These are phyloP conservation scores for Mythimna loreyi DNA, from an alignment of 2,888 invertebrate genomes.

Conservation along the genomic window DNA sequence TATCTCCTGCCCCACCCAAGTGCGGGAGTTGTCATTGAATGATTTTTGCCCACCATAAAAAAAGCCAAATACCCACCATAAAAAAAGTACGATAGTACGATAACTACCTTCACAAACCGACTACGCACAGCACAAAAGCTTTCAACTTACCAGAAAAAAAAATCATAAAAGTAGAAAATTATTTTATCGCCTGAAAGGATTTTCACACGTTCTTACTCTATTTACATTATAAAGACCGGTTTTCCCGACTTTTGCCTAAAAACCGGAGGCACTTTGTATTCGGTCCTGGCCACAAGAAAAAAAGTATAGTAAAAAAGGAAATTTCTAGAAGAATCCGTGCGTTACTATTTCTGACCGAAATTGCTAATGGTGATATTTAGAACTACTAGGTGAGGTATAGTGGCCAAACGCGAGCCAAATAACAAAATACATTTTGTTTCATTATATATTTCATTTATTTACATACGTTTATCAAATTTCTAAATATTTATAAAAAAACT, in stretches of 20 bases:
- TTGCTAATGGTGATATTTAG: too few species aligned
- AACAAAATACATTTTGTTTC: too few species aligned
- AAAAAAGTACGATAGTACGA: not conserved
- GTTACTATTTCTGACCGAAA: constrained; percentile 38
- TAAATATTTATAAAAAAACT: too few species aligned
- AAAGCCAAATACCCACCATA: constrained; percentile 3
- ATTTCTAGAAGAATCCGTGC: constrained; percentile 46
- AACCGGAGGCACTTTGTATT: constrained; percentile 48
- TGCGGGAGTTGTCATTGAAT: too few species aligned
- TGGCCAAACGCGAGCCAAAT: too few species aligned
- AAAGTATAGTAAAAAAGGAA: constrained; percentile 11
- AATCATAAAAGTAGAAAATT: constrained; percentile 30
- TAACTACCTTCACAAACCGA: constrained; percentile 20
- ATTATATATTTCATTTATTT: too few species aligned
- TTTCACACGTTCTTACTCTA: constrained; percentile 42
- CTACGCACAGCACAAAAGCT: constrained; percentile 26
- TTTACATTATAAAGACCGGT: constrained; percentile 58
- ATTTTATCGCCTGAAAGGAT: constrained; percentile 44
- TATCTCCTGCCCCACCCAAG: too few species aligned
- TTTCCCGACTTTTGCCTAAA: constrained; percentile 26
- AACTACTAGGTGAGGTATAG: too few species aligned
- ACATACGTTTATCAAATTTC: too few species aligned
- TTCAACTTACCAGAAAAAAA: constrained; percentile 36
- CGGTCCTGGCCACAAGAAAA: constrained; percentile 33
- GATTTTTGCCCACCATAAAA: too few species aligned